Evolutionary conservation across 1,140 invertebrate species (phyloP).

Genomic region (Diorhabda sublineata): DNA sequence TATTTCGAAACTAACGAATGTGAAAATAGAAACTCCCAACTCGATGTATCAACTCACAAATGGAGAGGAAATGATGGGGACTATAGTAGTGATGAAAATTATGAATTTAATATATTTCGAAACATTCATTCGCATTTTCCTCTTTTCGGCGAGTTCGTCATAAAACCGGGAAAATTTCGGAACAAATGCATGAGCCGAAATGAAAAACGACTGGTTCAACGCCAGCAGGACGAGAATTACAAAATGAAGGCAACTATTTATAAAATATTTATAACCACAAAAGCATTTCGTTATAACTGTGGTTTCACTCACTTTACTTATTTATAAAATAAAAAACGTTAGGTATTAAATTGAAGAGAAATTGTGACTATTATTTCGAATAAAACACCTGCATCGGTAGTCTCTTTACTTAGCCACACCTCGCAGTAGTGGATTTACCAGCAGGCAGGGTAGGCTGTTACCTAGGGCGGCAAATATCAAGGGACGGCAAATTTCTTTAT

Average conservation of each 20-base stretch:
- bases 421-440: no score
- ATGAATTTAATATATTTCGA: slow-evolving; percentile 5
- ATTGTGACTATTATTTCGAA: no score
- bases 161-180: slow-evolving; percentile 2
- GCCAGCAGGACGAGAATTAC: not conserved
- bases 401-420: no score
- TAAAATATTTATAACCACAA: slow-evolving; percentile 12
- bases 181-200: not conserved
- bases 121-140: not conserved
- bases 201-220: not conserved
- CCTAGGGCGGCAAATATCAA: no score
- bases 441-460: no score
- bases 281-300: slow-evolving; percentile 11
- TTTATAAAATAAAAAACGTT: not conserved
- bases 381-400: no score
- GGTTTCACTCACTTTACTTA: slow-evolving; percentile 11
- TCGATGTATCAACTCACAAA: not conserved
- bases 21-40: no score
- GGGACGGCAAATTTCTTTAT: no score
- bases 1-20: no score
- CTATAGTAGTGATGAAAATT: not conserved
- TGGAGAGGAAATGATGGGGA: not conserved
- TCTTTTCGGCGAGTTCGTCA: not conserved
- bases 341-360: no score
- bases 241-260: slow-evolving; percentile 11